These are phyloP conservation scores for Palaemon carinicauda DNA, from an alignment of 1,140 invertebrate species.

Conservation along the genomic window DNA sequence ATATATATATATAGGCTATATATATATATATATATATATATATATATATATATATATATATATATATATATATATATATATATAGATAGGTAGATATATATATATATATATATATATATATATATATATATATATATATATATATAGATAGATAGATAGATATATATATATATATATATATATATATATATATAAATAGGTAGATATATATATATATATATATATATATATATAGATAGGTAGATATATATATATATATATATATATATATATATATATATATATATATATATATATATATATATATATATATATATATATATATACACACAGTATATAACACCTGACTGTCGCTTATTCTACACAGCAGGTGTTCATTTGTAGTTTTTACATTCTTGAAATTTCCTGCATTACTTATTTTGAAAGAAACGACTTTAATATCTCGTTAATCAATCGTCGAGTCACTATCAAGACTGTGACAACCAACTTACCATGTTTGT, in stretches of 20 bases:
- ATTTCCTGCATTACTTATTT: too few relatives aligned
- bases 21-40: conserved; percentile 9
- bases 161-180: not conserved
- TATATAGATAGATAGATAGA: not conserved
- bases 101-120: not conserved
- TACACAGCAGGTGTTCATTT: too few relatives aligned
- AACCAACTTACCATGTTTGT: too few relatives aligned
- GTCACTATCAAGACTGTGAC: too few relatives aligned
- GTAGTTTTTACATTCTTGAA: too few relatives aligned
- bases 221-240: not conserved
- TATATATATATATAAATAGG: not conserved
- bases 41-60: not conserved
- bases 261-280: not conserved
- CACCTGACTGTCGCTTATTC: too few relatives aligned
- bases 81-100: not conserved
- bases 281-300: not conserved
- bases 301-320: not conserved
- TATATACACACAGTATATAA: not conserved
- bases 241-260: not conserved
- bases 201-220: not conserved
- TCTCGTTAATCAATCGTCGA: too few relatives aligned
- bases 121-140: conserved; percentile 2
- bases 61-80: not conserved
- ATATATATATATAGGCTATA: not conserved
- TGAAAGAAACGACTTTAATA: too few relatives aligned